phyloP scores from a whole-genome alignment of 2,888 invertebrate species.

The Tipula lateralis region DNA sequence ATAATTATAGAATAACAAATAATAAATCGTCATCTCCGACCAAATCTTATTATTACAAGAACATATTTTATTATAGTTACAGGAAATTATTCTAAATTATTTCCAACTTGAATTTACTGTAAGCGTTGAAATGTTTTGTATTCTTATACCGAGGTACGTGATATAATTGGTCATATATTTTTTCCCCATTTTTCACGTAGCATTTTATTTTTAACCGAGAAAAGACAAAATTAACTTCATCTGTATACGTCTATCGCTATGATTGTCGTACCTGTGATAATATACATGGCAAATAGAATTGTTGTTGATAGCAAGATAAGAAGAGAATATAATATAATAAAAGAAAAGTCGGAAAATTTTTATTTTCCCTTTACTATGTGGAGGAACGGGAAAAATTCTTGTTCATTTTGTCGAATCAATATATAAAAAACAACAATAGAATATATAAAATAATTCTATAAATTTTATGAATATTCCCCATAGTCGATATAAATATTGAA shows the following conservation, averaged over 20 bases:
- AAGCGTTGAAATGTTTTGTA: neutral
- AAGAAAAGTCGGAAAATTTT: neutral
- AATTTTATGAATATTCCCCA: neutral
- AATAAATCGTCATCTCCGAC: neutral
- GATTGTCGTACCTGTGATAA: neutral
- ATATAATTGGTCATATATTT: constrained; percentile 6
- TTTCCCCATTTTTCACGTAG: neutral
- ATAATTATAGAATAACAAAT: neutral
- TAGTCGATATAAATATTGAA: neutral
- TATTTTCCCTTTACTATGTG: neutral
- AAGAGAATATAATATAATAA: neutral
- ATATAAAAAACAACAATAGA: neutral
- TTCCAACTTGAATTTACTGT: neutral
- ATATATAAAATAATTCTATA: neutral
- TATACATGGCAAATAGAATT: neutral
- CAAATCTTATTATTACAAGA: neutral
- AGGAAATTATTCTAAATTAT: neutral
- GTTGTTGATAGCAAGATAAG: neutral
- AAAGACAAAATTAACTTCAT: neutral
- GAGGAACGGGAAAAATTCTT: neutral
- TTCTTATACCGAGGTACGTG: no score
- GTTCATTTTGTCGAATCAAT: neutral
- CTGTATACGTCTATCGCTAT: neutral
- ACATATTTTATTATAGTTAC: neutral
- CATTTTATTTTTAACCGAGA: neutral